Conservation (phyloP, 2,113 vertebrate species). For the Sitta europaea region DNA sequence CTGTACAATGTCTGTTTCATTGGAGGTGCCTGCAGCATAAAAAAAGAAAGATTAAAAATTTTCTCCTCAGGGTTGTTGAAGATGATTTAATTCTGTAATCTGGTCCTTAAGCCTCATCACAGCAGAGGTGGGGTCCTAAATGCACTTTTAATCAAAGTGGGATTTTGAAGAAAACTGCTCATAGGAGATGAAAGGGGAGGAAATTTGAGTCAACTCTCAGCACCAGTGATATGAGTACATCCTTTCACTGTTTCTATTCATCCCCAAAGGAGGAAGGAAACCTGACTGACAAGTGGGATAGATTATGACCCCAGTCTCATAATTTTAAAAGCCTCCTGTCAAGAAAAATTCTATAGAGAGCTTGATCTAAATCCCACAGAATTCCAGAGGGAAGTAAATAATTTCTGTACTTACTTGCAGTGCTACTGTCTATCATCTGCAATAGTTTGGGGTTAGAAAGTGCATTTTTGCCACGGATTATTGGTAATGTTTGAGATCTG, state of each 20-base stretch:
- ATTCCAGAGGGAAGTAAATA: not conserved
- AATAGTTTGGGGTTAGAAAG: slow-evolving; percentile 93
- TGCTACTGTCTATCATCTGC: slow-evolving; percentile 91
- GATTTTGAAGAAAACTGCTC: not conserved
- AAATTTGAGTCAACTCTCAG: not conserved
- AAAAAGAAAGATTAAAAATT: not conserved
- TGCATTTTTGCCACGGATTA: slow-evolving; percentile 94
- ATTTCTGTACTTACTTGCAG: slow-evolving; percentile 69
- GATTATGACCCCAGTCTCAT: not conserved
- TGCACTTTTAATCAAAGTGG: not conserved
- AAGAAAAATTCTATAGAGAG: not conserved
- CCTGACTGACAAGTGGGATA: not conserved
- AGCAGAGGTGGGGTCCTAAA: not conserved
- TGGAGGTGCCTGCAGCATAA: slow-evolving; percentile 71
- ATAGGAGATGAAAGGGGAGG: not conserved
- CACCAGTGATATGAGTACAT: not conserved
- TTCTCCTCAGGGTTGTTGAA: not conserved
- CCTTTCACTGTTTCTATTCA: not conserved
- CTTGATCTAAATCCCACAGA: not conserved
- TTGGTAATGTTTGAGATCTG: slow-evolving; percentile 94
- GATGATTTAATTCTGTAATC: not conserved
- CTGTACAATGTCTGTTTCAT: slow-evolving; percentile 85
- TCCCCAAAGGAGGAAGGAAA: not conserved
- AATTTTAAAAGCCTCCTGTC: not conserved
- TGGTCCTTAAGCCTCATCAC: not conserved